Percentiles rank a stretch among this genome's conserved stretches.
Evolutionary conservation across 2,888 invertebrate species (phyloP).

Genomic region (Alitta virens): DNA sequence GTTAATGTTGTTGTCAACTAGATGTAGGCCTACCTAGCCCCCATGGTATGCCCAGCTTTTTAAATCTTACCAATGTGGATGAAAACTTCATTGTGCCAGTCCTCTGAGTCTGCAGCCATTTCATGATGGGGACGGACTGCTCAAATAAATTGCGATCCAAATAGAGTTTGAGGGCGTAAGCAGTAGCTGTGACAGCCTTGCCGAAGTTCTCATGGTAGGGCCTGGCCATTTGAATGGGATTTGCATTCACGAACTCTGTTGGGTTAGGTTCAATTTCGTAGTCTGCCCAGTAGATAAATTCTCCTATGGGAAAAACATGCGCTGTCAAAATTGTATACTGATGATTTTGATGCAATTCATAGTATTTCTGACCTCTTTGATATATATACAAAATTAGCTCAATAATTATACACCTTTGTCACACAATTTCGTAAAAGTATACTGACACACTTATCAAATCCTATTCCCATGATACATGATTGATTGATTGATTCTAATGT

Average conservation of each 20-base stretch:
- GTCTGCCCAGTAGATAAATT: slow-evolving; percentile 48
- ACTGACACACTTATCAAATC: too few relatives aligned
- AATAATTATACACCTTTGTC: too few relatives aligned
- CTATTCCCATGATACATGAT: too few relatives aligned
- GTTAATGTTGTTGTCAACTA: slow-evolving; percentile 48
- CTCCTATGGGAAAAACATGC: too few relatives aligned
- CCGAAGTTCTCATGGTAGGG: slow-evolving; percentile 54
- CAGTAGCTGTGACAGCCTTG: slow-evolving; percentile 85
- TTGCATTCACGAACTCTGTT: slow-evolving; percentile 44
- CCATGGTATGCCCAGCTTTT: slow-evolving; percentile 72
- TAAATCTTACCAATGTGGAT: slow-evolving; percentile 43
- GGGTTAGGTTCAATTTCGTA: slow-evolving; percentile 43
- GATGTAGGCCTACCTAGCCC: slow-evolving; percentile 83
- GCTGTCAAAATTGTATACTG: too few relatives aligned
- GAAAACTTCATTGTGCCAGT: slow-evolving; percentile 51
- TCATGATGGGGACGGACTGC: slow-evolving; percentile 44
- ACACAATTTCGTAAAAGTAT: too few relatives aligned
- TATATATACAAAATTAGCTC: too few relatives aligned
- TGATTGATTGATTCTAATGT: too few relatives aligned
- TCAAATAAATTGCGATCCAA: slow-evolving; percentile 36
- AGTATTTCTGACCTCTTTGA: not conserved
- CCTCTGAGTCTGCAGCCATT: slow-evolving; percentile 53
- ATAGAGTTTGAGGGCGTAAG: slow-evolving; percentile 85
- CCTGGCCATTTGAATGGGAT: slow-evolving; percentile 80
- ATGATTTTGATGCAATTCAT: too few relatives aligned